Percentiles rank a stretch among this genome's conserved stretches.
Conservation (phyloP, 2,797 vertebrate species). For the Urophycis tenuis region DNA sequence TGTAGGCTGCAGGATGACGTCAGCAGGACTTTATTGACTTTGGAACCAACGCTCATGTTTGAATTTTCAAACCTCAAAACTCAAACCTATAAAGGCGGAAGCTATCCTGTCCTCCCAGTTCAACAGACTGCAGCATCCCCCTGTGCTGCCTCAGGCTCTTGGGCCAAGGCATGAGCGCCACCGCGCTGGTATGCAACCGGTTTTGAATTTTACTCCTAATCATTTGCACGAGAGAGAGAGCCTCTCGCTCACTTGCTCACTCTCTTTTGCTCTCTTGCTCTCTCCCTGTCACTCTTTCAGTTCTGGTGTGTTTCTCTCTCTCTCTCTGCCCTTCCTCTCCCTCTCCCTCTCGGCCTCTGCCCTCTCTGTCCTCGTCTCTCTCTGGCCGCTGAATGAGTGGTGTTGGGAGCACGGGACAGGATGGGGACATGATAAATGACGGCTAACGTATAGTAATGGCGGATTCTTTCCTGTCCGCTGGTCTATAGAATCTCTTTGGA, state of each 20-base stretch:
- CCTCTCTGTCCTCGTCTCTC: constrained; percentile 17
- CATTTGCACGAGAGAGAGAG: constrained; percentile 63
- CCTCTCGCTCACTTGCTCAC: not conserved
- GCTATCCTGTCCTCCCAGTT: not conserved
- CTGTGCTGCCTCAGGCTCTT: not conserved
- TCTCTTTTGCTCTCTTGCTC: not conserved
- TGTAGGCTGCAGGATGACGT: no score
- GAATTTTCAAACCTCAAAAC: not conserved
- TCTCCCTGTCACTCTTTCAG: not conserved
- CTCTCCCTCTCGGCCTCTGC: not conserved
- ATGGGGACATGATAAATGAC: constrained; percentile 62
- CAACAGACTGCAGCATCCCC: not conserved
- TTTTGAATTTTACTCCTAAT: constrained; percentile 41
- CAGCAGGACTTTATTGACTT: not conserved
- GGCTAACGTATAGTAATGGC: constrained; percentile 67
- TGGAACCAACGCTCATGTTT: not conserved
- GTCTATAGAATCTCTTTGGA: constrained; percentile 71
- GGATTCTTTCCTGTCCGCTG: constrained; percentile 70
- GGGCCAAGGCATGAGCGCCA: constrained; percentile 34
- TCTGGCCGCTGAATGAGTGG: constrained; percentile 12
- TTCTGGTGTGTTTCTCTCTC: not conserved
- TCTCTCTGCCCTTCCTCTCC: constrained; percentile 8
- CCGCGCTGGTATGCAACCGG: constrained; percentile 52
- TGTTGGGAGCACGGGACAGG: constrained; percentile 34
- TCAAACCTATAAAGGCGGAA: no score